phyloP scores from a whole-genome alignment of 1,140 invertebrate genomes.

The Trichonephila clavipes region DNA sequence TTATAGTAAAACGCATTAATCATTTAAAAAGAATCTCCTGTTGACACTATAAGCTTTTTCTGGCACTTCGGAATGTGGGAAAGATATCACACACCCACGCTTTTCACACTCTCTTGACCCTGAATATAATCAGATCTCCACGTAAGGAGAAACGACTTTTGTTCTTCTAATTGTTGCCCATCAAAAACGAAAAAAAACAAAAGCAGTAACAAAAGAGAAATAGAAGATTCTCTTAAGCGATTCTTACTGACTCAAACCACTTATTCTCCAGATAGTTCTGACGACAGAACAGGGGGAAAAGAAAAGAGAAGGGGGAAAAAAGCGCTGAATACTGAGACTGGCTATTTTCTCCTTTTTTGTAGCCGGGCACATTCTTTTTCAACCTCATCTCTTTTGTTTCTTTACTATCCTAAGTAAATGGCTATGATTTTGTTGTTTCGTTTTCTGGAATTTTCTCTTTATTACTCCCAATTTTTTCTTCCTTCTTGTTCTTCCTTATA shows the following conservation, averaged over 20 bases:
- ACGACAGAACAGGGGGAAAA: neutral
- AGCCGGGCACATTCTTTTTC: conserved; percentile 28
- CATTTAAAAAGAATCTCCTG: too few relatives aligned
- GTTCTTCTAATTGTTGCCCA: conserved; percentile 26
- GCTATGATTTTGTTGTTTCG: conserved; percentile 75
- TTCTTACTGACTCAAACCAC: conserved; percentile 28
- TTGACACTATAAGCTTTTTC: neutral
- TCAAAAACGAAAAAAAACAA: neutral
- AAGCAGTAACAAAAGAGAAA: neutral
- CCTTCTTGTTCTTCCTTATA: neutral
- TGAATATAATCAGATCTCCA: neutral
- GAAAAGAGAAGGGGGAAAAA: neutral
- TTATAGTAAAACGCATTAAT: too few relatives aligned
- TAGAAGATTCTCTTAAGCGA: conserved; percentile 18
- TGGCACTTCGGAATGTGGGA: neutral
- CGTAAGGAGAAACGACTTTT: neutral
- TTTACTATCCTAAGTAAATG: conserved; percentile 71
- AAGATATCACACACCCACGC: neutral
- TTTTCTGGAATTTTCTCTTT: conserved; percentile 74
- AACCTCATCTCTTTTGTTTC: conserved; percentile 51
- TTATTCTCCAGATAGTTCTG: neutral
- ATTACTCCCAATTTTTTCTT: conserved; percentile 53
- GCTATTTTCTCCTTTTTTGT: conserved; percentile 28
- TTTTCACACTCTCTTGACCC: conserved; percentile 6
- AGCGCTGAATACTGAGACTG: conserved; percentile 42